Conservation (phyloP, 2,888 invertebrate genomes). For the Xestia rhomboidea region DNA sequence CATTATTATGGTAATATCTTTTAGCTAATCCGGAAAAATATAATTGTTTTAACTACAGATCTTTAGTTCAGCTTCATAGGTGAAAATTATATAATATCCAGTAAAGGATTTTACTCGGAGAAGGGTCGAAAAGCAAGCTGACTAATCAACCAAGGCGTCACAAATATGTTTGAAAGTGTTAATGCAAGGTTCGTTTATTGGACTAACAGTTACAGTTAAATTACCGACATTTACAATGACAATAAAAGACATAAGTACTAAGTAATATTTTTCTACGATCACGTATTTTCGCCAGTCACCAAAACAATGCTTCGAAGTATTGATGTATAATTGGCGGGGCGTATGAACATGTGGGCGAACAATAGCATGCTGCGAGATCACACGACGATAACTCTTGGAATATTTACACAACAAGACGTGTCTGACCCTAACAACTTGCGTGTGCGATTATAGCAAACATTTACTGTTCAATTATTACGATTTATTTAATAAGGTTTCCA, state of each 20-base stretch:
- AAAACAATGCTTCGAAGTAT: conserved; percentile 71
- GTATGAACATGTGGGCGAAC: conserved; percentile 60
- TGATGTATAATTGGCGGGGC: conserved; percentile 69
- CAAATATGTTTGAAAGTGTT: conserved; percentile 4
- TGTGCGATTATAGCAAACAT: conserved; percentile 10
- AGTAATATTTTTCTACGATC: conserved; percentile 76
- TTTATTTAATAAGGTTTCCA: background rate
- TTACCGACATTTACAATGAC: conserved; percentile 74
- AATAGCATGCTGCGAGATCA: conserved; percentile 60
- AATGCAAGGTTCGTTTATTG: conserved; percentile 39
- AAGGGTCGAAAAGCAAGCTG: background rate
- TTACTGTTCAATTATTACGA: background rate
- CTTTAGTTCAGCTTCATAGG: background rate
- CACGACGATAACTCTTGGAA: conserved; percentile 48
- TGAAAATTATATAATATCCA: background rate
- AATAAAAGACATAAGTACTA: conserved; percentile 39
- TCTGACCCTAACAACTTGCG: conserved; percentile 30
- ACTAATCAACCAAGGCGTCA: background rate
- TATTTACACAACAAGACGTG: conserved; percentile 42
- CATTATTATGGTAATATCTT: background rate
- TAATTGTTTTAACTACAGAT: background rate
- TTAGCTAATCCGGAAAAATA: background rate
- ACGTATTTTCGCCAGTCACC: conserved; percentile 70
- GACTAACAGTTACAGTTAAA: conserved; percentile 12
- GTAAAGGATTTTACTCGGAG: background rate